Evolutionary conservation across 2,797 vertebrate species (phyloP).

Genomic region (Lepilemur septentrionalis): DNA sequence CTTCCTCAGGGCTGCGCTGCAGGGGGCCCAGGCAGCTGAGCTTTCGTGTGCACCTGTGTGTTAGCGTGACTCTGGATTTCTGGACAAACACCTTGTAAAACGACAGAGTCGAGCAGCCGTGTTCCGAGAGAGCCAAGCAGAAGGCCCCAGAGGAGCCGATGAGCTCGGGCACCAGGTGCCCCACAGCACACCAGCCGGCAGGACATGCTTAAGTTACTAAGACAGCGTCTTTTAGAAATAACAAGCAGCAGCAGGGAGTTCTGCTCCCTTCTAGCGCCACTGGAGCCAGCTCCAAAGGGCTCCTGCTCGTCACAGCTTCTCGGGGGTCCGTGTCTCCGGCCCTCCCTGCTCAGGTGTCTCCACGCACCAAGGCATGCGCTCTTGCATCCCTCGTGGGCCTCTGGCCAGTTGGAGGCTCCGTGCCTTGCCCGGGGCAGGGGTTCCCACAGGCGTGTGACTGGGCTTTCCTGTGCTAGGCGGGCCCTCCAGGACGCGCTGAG

Average conservation of each 20-base stretch:
- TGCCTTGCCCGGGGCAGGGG: no score
- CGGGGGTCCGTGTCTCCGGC: no score
- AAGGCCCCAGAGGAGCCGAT: background rate
- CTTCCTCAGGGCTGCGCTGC: background rate
- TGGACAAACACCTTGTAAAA: background rate
- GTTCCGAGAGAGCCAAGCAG: background rate
- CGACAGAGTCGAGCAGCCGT: no score
- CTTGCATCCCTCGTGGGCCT: background rate
- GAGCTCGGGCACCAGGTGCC: background rate
- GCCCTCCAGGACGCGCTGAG: constrained; percentile 87
- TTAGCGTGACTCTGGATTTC: background rate
- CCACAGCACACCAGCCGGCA: background rate
- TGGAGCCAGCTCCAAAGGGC: background rate
- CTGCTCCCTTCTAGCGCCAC: background rate
- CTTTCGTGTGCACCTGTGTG: background rate
- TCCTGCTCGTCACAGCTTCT: background rate
- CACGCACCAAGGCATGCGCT: accelerated
- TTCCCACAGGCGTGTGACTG: background rate
- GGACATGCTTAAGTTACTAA: background rate
- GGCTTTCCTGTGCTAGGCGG: constrained; percentile 80
- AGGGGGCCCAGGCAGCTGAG: background rate
- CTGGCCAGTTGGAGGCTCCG: background rate
- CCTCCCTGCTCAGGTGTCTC: background rate
- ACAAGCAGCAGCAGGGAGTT: background rate
- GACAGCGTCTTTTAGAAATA: background rate